Conservation (phyloP, 1,140 invertebrate species). For the Oncopodura yosiiana region DNA sequence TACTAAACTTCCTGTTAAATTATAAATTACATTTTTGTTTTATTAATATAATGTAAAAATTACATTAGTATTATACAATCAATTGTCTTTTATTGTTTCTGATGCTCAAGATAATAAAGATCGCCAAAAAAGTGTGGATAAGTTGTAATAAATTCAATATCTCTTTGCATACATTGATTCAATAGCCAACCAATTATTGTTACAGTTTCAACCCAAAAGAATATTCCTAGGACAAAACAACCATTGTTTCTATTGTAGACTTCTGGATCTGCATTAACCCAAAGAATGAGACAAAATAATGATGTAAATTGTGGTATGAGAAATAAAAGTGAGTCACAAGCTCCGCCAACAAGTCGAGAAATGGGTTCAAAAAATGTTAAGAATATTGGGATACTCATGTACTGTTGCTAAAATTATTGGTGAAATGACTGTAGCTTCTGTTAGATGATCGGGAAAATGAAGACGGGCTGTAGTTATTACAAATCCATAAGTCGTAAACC, state of each 20-base stretch:
- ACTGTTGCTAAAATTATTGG: too few relatives aligned
- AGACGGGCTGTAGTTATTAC: slow-evolving; percentile 5
- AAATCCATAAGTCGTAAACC: slow-evolving; percentile 9
- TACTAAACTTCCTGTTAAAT: too few relatives aligned
- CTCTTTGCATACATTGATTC: slow-evolving; percentile 20
- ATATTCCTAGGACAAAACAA: slow-evolving; percentile 19
- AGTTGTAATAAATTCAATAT: slow-evolving; percentile 22
- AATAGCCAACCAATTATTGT: slow-evolving; percentile 24
- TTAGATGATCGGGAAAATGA: neutral
- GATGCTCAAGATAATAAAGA: too few relatives aligned
- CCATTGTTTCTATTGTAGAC: slow-evolving; percentile 28
- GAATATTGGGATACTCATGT: too few relatives aligned
- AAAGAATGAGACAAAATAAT: slow-evolving; percentile 19
- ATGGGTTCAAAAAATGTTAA: too few relatives aligned
- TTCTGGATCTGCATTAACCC: slow-evolving; percentile 24
- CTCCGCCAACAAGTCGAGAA: neutral
- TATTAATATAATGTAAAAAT: too few relatives aligned
- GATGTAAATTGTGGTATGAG: slow-evolving; percentile 28
- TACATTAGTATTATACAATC: too few relatives aligned
- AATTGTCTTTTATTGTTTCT: too few relatives aligned
- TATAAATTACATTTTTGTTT: too few relatives aligned
- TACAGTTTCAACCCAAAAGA: slow-evolving; percentile 23
- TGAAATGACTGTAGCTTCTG: neutral
- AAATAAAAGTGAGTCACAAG: slow-evolving; percentile 16
- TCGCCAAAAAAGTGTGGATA: slow-evolving; percentile 35